Percentiles rank a stretch among this genome's conserved stretches.
phyloP scores from a whole-genome alignment of 2,888 invertebrate species.

The Stenolophus ochropezus region DNA sequence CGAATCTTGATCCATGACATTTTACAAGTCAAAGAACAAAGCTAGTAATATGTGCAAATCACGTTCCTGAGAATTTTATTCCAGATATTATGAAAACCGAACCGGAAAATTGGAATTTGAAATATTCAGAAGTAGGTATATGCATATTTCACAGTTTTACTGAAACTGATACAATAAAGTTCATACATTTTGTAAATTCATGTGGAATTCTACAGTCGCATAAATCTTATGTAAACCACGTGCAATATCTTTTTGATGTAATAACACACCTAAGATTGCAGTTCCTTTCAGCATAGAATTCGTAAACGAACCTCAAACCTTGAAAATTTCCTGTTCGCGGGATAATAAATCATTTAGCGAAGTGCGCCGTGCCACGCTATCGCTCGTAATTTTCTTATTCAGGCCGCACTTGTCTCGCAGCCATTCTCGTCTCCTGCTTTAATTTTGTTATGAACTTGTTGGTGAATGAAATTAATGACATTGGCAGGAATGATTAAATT shows the following conservation, averaged over 20 bases:
- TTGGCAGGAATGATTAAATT: conserved; percentile 33
- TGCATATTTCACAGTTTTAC: background rate
- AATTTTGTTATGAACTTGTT: conserved; percentile 28
- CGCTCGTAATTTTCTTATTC: conserved; percentile 25
- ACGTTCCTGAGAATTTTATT: too few species aligned
- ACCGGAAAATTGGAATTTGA: too few species aligned
- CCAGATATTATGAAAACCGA: too few species aligned
- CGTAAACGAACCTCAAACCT: conserved; percentile 16
- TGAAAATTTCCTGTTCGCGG: background rate
- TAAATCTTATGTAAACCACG: background rate
- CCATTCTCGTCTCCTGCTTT: background rate
- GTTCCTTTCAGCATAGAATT: background rate
- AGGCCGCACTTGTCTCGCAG: background rate
- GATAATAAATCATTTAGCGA: conserved; percentile 34
- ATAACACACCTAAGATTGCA: background rate
- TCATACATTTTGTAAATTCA: background rate
- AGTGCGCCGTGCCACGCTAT: conserved; percentile 1
- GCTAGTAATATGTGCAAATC: too few species aligned
- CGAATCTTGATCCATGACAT: too few species aligned
- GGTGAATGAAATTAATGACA: conserved; percentile 27
- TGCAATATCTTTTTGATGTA: background rate
- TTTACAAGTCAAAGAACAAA: too few species aligned
- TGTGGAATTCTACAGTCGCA: background rate
- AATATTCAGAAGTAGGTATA: too few species aligned
- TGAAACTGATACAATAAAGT: background rate